phyloP scores from a whole-genome alignment of 2,113 vertebrate genomes.

The Sus scrofa region DNA sequence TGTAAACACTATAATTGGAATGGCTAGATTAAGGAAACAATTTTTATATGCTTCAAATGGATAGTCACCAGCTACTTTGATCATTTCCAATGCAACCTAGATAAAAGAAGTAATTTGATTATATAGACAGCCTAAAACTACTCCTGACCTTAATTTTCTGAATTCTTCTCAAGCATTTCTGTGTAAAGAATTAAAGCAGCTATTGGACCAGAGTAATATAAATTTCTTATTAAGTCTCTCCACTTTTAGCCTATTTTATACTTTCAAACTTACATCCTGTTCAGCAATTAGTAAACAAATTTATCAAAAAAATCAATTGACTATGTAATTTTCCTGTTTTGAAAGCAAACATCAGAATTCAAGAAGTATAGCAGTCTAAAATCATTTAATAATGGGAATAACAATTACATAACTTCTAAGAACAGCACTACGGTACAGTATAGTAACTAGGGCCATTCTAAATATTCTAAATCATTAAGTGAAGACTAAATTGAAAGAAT shows the following conservation, averaged over 20 bases:
- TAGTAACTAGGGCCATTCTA: not conserved
- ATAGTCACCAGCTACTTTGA: constrained; percentile 94
- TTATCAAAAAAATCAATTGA: constrained; percentile 29
- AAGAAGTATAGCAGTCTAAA: constrained; percentile 17
- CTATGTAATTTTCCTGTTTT: not conserved
- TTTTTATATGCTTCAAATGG: constrained; percentile 95
- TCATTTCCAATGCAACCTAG: constrained; percentile 96
- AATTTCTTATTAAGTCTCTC: not conserved
- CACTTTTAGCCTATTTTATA: constrained; percentile 10
- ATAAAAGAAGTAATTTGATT: constrained; percentile 66
- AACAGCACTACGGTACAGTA: not conserved
- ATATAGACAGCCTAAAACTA: constrained; percentile 28
- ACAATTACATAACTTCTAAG: not conserved
- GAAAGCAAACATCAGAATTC: not conserved
- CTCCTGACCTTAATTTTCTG: not conserved
- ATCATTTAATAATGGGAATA: not conserved
- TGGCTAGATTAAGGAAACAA: constrained; percentile 99
- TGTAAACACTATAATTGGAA: constrained; percentile 96
- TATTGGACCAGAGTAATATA: not conserved
- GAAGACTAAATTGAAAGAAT: not conserved
- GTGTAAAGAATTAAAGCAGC: not conserved
- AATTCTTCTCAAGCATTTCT: constrained; percentile 44
- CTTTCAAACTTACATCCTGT: not conserved
- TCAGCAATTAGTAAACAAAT: not conserved
- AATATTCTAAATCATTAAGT: not conserved